These are phyloP conservation scores for Holacanthella duospinosa DNA, from an alignment of 2,888 invertebrate genomes.

Conservation along the genomic window DNA sequence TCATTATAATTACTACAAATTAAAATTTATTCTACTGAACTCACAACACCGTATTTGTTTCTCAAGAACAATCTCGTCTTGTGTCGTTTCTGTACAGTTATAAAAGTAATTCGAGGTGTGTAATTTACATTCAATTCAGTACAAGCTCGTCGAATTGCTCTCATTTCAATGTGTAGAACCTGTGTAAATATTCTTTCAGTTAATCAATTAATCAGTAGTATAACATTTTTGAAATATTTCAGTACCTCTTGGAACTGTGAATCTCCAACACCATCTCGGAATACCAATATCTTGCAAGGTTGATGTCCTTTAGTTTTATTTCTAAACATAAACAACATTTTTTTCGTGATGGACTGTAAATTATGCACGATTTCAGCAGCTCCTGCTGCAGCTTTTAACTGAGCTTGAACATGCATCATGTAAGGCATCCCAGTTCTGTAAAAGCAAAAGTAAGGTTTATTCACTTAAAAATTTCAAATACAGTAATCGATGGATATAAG, in stretches of 20 bases:
- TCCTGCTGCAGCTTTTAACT: constrained; percentile 15
- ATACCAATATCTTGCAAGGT: constrained; percentile 58
- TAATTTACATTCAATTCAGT: constrained; percentile 47
- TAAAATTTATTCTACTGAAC: not conserved
- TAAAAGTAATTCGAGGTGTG: constrained; percentile 51
- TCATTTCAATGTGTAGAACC: constrained; percentile 38
- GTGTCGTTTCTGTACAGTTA: constrained; percentile 52
- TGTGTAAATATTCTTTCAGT: not conserved
- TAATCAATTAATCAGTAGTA: not conserved
- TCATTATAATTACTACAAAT: too few species aligned
- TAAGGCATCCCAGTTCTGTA: constrained; percentile 15
- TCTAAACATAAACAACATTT: constrained; percentile 54
- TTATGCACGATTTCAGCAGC: constrained; percentile 61
- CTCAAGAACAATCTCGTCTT: constrained; percentile 45
- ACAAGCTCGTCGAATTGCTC: constrained; percentile 46
- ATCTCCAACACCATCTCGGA: constrained; percentile 75
- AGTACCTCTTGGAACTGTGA: constrained; percentile 55
- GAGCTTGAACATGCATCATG: constrained; percentile 19
- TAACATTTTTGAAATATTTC: not conserved
- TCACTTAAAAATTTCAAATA: not conserved
- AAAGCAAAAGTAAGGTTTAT: too few species aligned
- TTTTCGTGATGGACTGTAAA: constrained; percentile 55
- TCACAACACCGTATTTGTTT: constrained; percentile 46
- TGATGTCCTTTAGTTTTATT: constrained; percentile 42
- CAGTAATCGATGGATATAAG: not conserved